A percentile compares a stretch with the other conserved stretches of the same genome.
These are phyloP conservation scores for Gambelia wislizenii DNA, from an alignment of 2,797 vertebrate genomes.

Conservation along the genomic window DNA sequence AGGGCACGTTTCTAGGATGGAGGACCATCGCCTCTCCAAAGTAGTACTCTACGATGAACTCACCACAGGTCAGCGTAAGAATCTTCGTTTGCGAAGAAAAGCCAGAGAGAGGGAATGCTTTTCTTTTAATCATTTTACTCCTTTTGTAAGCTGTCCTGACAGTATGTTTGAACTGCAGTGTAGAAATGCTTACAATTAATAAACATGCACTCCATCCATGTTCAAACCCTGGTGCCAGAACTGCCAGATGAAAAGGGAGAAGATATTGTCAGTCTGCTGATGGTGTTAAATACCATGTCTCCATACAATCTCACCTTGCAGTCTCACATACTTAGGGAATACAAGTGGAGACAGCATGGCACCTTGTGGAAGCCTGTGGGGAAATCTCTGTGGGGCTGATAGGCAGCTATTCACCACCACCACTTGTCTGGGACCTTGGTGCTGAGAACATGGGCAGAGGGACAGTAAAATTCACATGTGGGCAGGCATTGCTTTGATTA, in stretches of 20 bases:
- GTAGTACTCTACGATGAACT: too few species aligned
- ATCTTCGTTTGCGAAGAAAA: too few species aligned
- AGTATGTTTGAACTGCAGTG: neutral
- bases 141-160: neutral
- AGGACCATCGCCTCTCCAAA: too few species aligned
- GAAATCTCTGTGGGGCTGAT: neutral
- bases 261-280: neutral
- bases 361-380: neutral
- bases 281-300: neutral
- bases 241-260: neutral
- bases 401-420: neutral
- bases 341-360: too few species aligned
- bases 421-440: neutral
- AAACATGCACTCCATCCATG: neutral
- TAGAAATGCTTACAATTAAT: neutral
- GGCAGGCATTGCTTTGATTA: neutral
- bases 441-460: neutral
- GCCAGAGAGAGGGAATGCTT: too few species aligned
- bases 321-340: neutral
- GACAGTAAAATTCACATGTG: neutral
- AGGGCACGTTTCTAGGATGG: too few species aligned
- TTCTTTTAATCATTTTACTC: too few species aligned
- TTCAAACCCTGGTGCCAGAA: neutral
- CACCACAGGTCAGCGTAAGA: too few species aligned
- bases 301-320: neutral